Evolutionary conservation across 2,113 vertebrate genomes (phyloP), one percentile per base, ranked within the genome.

Genomic region (Catharus bicknelli): DNA sequence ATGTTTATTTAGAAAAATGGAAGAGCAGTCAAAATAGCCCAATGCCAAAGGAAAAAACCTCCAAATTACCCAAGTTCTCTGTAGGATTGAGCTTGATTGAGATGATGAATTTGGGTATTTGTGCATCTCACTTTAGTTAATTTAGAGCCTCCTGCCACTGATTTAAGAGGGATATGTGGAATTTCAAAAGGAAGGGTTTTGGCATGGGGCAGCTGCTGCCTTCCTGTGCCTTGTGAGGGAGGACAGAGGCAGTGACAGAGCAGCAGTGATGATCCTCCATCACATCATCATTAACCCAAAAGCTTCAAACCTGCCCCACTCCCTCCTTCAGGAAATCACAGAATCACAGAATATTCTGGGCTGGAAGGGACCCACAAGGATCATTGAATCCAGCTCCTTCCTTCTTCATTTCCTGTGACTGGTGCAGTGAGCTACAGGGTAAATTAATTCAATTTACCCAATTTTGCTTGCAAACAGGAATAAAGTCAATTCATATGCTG

Each of bases 371-470:
- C 45, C 45, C 36, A 51, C 53, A 67, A 12, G 9, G 53, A 76
- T 76, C 62, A 51, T 16, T 1, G 3, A 51, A 36, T 8, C 32
- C 53, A 51, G 21, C 62, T 85, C 83, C 69, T 19, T 55, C 68
- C 48, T 74, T 34, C 83, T 75, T 55, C 8, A 2, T 82, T 92
- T 95, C 69, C 69, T 87, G 57, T 29, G 42, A 20, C 42, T 50
- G 43, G 40, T 72, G 59, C 48, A 51, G 30, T 50, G n/a, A 93
- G 50, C 57, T 86, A 54, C 61, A 50, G 88, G 83, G 59, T 55
- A 91, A 90, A 90, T 84, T 42, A 84, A 90, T 88, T 86, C 57
- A 29, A 86, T 96, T 86, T 83, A 57, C 40, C 50, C 61, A 38
- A 17, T 88, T 95, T 92, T 90, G 42, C 73, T 81, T 75, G 68